Base-by-base conservation (phyloP, 1,140 invertebrate species). In the Diuraphis noxia region DNA sequence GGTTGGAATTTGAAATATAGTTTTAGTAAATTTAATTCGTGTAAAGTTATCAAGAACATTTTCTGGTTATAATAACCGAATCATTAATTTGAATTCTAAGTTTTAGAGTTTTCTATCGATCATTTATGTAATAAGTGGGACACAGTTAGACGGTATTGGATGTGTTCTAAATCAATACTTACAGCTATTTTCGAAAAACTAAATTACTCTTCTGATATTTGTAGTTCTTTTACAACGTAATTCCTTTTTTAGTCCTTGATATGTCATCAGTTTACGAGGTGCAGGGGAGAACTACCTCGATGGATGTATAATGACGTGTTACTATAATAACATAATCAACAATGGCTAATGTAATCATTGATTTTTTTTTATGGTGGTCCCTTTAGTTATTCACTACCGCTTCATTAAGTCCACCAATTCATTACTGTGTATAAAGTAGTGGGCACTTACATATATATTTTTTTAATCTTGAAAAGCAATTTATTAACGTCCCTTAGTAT, bases 401-500 rank as follows among this genome's bases (percentile, higher is more conserved):
- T 88, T 88, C 86, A 88, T 88, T 88, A 88, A 88, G 36, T 63
- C 36, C 36, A 63, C 86, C 36, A 63, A 88, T 88, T 88, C 86
- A 41, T 88, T 88, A 88, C 25, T 63, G 34, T 41, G 49, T 38
- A 56, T 63, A 52, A 19, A 85, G 34, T 36, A 56, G 34, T n/a
- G 34, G 36, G 10, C 30, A 38, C 34, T 38, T 43, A 41, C 21
- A 40, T 41, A 82, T 85, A 46, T 85, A 23, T 85, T 72, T 88
- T 77, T 89, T 89, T 77, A 89, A 90, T 90, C 88, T 90, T 52
- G 40, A 43, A 90, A 79, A 90, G 88, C 63, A 90, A 79, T 90
- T 90, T 79, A 79, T 90, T 90, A 43, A 90, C 41, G 88, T 90
- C 88, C 63, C 34, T 89, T 43, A 77, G 63, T 21, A 38, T 88